phyloP scores from a whole-genome alignment of 2,888 invertebrate species.

The Taphrorychus bicolor region DNA sequence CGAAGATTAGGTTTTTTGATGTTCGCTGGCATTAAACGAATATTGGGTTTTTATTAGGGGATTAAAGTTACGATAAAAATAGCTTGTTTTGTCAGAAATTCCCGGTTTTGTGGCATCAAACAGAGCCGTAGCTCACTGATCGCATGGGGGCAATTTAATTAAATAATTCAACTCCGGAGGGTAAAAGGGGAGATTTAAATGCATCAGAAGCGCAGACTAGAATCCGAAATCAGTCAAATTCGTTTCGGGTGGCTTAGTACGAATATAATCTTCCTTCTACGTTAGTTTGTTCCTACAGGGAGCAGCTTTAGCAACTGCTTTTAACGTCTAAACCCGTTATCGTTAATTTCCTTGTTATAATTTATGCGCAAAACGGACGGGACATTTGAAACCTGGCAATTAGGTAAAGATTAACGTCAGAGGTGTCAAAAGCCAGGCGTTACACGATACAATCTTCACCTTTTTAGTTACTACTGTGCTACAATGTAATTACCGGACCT shows the following conservation, averaged over 20 bases:
- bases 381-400: not conserved
- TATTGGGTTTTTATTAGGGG: not conserved
- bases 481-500: conserved; percentile 32
- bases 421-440: not conserved
- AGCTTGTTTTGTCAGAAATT: not conserved
- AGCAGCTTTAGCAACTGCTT: not conserved
- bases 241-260: too few species aligned
- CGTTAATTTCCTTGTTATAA: not conserved
- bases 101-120: too few species aligned
- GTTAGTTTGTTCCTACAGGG: not conserved
- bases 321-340: not conserved
- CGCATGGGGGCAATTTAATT: not conserved
- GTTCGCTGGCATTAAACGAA: not conserved
- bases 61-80: not conserved
- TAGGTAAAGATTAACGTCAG: not conserved
- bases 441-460: not conserved
- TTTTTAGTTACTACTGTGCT: not conserved
- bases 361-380: not conserved
- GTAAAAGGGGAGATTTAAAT: too few species aligned
- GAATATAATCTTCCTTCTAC: too few species aligned
- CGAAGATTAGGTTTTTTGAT: not conserved
- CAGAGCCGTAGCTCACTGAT: too few species aligned
- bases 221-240: too few species aligned
- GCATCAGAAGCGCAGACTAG: too few species aligned
- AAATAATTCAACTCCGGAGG: too few species aligned